Conservation (phyloP, 1,140 invertebrate genomes). For the Geopemphigus sp. region DNA sequence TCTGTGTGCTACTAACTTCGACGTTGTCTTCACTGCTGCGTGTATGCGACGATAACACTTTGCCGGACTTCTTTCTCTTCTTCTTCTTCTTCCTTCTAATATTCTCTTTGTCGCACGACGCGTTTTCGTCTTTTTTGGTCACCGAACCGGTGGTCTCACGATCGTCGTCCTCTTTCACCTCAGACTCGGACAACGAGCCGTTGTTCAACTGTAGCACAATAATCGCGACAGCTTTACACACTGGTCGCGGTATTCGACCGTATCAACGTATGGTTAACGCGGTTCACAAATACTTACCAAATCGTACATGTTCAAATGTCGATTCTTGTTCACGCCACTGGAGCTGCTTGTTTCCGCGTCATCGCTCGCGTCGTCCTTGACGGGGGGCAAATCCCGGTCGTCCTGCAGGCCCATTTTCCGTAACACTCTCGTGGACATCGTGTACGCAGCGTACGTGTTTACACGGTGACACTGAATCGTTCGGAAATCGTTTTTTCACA, state of each 20-base stretch:
- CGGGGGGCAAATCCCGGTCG: slow-evolving; percentile 52
- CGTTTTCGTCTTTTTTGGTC: slow-evolving; percentile 54
- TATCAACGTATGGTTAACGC: too few relatives aligned
- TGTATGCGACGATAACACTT: slow-evolving; percentile 57
- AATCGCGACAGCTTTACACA: too few relatives aligned
- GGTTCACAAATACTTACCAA: slow-evolving; percentile 59
- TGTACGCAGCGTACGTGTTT: background rate
- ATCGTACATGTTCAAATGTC: slow-evolving; percentile 65
- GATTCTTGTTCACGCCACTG: slow-evolving; percentile 58
- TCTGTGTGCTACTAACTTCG: slow-evolving; percentile 57
- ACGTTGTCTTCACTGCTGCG: slow-evolving; percentile 64
- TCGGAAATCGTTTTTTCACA: background rate
- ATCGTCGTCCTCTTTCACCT: slow-evolving; percentile 69
- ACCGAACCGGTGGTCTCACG: slow-evolving; percentile 62
- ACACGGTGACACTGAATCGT: background rate
- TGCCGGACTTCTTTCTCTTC: slow-evolving; percentile 63
- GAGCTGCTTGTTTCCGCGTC: slow-evolving; percentile 58
- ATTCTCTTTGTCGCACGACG: slow-evolving; percentile 55
- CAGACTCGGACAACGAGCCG: slow-evolving; percentile 64
- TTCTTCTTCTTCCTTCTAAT: slow-evolving; percentile 65
- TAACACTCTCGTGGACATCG: slow-evolving; percentile 54
- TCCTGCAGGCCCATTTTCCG: slow-evolving; percentile 54
- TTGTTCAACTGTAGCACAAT: slow-evolving; percentile 60
- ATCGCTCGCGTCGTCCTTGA: slow-evolving; percentile 58
- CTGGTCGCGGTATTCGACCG: too few relatives aligned